These are phyloP conservation scores for Rhineura floridana DNA, from an alignment of 2,113 vertebrate species.

Conservation along the genomic window DNA sequence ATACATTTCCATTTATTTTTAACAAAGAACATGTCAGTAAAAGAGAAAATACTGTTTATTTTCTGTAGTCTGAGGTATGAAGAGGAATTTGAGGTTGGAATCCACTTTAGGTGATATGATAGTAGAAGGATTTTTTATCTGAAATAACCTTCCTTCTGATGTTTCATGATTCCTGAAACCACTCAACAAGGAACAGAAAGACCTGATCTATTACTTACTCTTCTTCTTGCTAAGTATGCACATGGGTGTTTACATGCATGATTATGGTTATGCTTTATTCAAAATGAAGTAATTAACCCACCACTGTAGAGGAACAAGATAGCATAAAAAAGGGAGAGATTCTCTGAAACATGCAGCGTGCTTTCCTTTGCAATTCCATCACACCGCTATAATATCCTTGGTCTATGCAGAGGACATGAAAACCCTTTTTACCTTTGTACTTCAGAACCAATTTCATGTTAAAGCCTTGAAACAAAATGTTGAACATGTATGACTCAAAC, in stretches of 20 bases:
- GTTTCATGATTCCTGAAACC: constrained; percentile 49
- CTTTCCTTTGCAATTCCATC: constrained; percentile 62
- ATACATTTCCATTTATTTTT: constrained; percentile 28
- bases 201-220: constrained; percentile 32
- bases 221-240: constrained; percentile 40
- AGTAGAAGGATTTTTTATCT: constrained; percentile 33
- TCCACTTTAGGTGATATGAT: constrained; percentile 34
- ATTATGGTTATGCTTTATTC: constrained; percentile 13
- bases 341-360: constrained; percentile 30
- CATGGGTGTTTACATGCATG: constrained; percentile 15
- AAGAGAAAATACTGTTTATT: constrained; percentile 60
- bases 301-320: constrained; percentile 21
- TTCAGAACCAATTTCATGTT: constrained; percentile 57
- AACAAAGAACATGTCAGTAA: constrained; percentile 51
- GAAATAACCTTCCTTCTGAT: constrained; percentile 34
- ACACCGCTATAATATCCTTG: constrained; percentile 57
- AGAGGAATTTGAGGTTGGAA: constrained; percentile 55
- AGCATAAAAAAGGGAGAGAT: constrained; percentile 38
- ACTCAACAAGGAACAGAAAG: constrained; percentile 42
- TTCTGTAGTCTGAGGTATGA: constrained; percentile 67
- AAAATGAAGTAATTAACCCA: constrained; percentile 46
- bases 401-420: constrained; percentile 34
- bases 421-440: constrained; percentile 47
- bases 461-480: constrained; percentile 61
- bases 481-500: constrained; percentile 53